Conservation (phyloP, 2,113 vertebrate species). For the Eulacestoma nigropectus region DNA sequence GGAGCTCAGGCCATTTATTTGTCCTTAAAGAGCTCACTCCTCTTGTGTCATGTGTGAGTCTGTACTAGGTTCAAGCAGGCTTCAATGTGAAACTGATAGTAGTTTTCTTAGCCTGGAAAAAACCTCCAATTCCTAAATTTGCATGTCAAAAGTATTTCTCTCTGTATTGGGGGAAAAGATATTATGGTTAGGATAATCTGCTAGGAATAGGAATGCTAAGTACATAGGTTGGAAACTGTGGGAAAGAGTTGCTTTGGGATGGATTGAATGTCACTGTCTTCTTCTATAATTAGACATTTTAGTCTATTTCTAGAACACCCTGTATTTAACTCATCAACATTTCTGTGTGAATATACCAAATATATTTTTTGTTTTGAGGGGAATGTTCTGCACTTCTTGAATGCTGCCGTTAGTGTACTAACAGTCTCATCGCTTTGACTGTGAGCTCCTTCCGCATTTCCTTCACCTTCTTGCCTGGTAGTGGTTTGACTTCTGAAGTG, state of each 20-base stretch:
- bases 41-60: background rate
- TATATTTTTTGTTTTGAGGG: background rate
- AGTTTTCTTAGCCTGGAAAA: background rate
- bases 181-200: background rate
- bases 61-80: background rate
- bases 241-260: conserved; percentile 16
- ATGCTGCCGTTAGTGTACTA: background rate
- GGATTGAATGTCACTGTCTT: background rate
- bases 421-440: background rate
- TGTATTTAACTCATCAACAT: conserved; percentile 28
- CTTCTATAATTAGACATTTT: conserved; percentile 5
- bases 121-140: background rate
- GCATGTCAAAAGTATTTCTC: background rate
- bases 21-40: background rate
- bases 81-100: background rate
- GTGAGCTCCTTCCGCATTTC: background rate
- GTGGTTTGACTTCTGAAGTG: background rate
- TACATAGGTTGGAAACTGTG: conserved; percentile 4
- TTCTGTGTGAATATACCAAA: background rate
- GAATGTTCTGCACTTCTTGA: background rate
- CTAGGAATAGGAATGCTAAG: background rate
- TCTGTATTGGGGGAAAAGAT: background rate
- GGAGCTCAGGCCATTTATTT: background rate
- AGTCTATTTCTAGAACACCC: conserved; percentile 11
- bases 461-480: background rate